Base-by-base conservation (phyloP, 2,888 invertebrate genomes). In the Polydrusus tereticollis region DNA sequence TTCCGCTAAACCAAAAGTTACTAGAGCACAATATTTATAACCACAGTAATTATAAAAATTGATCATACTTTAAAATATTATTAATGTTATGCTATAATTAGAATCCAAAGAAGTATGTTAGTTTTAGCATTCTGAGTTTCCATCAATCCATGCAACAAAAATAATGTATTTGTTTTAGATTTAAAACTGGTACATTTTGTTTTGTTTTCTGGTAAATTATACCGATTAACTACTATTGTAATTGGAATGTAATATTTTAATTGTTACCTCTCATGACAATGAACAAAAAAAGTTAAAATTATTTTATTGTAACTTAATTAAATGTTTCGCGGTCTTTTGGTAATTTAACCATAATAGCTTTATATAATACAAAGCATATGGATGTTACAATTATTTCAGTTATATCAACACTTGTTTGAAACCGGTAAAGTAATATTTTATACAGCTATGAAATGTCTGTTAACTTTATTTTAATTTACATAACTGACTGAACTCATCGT, bases 351-450 rank as follows among this genome's bases (percentile, higher is more conserved):
- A 36, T 33, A 36, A 41, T 41, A 7, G 1, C 16, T 16, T 16
- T 41, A 6, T 43, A 43, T 43, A 23, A 43, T 23, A 10, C 41
- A 26, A 58, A 41, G n/a, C 23, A 41, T 59, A 38, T 10, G 23
- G 26, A 21, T 64, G 50, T 59, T 58, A 65, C 59, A 38, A 70
- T 64, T 57, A 64, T 26, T 70, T 47, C 70, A 65, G 65, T 70
- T 65, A 38, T 59, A 47, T 59, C 36, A 57, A 59, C 65, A 70
- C 57, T 64, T 55, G 47, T 38, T 21, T 41, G 36, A 58, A 70
- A 65, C 70, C 65, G 70, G 69, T 69, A 47, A 14, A 29, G 43
- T 29, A 62, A 55, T 41, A 47, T 66, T 66, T 43, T 66, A 66
- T 58, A 59, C 65, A 50, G n/a, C 26, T 29, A 55, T 47, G 47